phyloP scores from a whole-genome alignment of 2,888 invertebrate genomes.

The Epistrophe eligans region DNA sequence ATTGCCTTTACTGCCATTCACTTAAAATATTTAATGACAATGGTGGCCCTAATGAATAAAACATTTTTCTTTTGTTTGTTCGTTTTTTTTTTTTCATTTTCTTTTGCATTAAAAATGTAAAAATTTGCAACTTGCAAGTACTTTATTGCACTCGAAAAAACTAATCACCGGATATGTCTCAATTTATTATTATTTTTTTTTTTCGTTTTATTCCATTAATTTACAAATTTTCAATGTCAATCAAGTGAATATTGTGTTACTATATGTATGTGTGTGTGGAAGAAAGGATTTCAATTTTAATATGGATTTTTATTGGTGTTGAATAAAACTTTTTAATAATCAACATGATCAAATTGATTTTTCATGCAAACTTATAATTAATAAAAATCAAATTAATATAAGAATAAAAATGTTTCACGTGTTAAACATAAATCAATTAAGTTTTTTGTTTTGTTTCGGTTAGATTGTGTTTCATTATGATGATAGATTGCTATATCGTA shows the following conservation, averaged over 20 bases:
- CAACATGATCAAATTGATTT: constrained; percentile 17
- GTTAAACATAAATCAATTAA: constrained; percentile 33
- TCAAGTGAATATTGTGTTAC: not conserved
- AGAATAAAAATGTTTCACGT: not conserved
- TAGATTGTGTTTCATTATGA: constrained; percentile 10
- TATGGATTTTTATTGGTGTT: not conserved
- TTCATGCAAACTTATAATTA: constrained; percentile 29
- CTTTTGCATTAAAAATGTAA: not conserved
- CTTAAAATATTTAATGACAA: constrained; percentile 14
- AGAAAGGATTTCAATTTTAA: not conserved
- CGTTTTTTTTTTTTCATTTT: not conserved
- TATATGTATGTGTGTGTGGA: not conserved
- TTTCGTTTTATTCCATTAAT: constrained; percentile 4
- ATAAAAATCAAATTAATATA: not conserved
- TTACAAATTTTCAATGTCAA: constrained; percentile 43
- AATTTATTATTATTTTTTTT: not conserved
- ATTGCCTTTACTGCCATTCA: constrained; percentile 8
- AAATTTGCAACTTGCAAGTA: constrained; percentile 12
- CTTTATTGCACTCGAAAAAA: constrained; percentile 40
- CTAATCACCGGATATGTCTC: constrained; percentile 46
- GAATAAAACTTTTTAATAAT: constrained; percentile 28
- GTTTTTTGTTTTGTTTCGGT: not conserved
- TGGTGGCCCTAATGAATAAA: constrained; percentile 54
- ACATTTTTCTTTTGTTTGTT: constrained; percentile 44
- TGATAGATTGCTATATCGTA: not conserved